A percentile compares a stretch with the other conserved stretches of the same genome.
Conservation (phyloP, 2,113 vertebrate species). For the Phoxinus phoxinus region DNA sequence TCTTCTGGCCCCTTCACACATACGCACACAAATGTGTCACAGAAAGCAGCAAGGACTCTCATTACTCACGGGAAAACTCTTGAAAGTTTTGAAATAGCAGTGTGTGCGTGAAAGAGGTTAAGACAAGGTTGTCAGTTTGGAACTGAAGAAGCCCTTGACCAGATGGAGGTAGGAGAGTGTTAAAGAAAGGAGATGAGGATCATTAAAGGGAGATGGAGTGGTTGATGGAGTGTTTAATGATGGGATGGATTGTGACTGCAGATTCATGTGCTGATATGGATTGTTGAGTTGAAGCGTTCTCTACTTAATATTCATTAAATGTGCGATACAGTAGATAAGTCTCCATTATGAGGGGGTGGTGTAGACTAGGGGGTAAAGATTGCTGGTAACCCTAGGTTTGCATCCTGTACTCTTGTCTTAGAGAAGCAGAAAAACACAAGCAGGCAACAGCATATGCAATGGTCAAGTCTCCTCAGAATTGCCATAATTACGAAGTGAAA, state of each 20-base stretch:
- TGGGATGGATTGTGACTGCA: slow-evolving; percentile 43
- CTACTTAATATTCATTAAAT: slow-evolving; percentile 56
- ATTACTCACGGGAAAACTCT: not conserved
- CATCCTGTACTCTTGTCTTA: not conserved
- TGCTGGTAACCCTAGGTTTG: not conserved
- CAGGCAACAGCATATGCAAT: not conserved
- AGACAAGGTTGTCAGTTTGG: not conserved
- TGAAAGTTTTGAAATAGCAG: not conserved
- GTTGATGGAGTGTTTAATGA: slow-evolving; percentile 44
- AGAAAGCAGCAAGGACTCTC: not conserved
- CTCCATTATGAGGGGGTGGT: not conserved
- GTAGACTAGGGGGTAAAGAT: not conserved
- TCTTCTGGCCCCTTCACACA: not conserved
- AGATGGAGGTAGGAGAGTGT: slow-evolving; percentile 12
- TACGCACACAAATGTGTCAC: not conserved
- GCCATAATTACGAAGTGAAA: no score
- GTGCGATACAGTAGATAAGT: not conserved
- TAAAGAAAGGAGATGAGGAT: not conserved
- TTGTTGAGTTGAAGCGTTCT: slow-evolving; percentile 61
- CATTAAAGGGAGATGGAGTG: slow-evolving; percentile 15
- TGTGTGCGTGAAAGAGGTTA: not conserved
- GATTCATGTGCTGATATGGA: slow-evolving; percentile 48
- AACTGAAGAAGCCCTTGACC: not conserved
- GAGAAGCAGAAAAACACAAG: not conserved
- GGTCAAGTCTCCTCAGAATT: not conserved